phyloP scores from a whole-genome alignment of 2,113 vertebrate species.

The Mesitornis unicolor region DNA sequence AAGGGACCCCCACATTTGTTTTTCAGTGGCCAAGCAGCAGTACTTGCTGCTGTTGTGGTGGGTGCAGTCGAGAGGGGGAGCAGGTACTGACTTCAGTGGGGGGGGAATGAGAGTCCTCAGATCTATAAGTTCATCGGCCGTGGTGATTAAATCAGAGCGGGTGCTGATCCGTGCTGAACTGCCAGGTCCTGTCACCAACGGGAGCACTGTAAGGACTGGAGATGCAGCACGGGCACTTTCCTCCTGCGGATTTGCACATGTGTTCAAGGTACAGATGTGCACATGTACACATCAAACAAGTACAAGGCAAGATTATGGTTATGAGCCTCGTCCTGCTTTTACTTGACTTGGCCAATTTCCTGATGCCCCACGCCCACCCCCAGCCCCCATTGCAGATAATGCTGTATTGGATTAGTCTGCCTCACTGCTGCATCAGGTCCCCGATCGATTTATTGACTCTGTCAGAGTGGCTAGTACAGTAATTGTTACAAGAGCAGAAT shows the following conservation, averaged over 20 bases:
- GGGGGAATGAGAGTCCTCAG: not conserved
- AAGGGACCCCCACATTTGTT: not conserved
- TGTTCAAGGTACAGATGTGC: not conserved
- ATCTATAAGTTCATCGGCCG: not conserved
- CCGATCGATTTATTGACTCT: constrained; percentile 88
- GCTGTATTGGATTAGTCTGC: constrained; percentile 75
- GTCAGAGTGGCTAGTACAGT: constrained; percentile 79
- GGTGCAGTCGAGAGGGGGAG: not conserved
- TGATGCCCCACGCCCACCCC: not conserved
- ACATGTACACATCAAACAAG: not conserved
- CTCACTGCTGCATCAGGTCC: constrained; percentile 74
- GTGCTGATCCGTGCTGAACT: constrained; percentile 31
- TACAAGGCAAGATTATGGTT: not conserved
- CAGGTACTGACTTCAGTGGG: not conserved
- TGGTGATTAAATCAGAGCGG: not conserved
- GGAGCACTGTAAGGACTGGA: not conserved
- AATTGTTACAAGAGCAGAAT: constrained; percentile 79
- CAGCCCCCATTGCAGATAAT: constrained; percentile 65
- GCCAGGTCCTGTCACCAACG: not conserved
- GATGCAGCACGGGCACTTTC: not conserved
- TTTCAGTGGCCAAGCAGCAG: not conserved
- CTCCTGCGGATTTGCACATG: not conserved
- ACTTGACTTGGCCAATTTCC: constrained; percentile 30
- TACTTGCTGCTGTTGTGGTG: not conserved
- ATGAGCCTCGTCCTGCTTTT: not conserved